A percentile compares a stretch with the other conserved stretches of the same genome.
Evolutionary conservation across 1,140 invertebrate genomes (phyloP).

Genomic region (Cryptotermes secundus): DNA sequence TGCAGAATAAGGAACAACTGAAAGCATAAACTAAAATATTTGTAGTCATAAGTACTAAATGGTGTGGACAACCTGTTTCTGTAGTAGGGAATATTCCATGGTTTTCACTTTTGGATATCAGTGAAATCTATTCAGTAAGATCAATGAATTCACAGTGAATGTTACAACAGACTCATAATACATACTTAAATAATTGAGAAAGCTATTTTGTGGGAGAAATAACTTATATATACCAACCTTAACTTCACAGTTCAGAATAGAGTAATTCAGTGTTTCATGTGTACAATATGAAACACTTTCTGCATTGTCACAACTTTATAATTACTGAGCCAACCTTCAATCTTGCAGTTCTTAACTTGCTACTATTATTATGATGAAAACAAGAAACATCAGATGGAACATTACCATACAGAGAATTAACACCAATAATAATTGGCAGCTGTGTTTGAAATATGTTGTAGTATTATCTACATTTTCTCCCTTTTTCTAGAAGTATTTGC

Average conservation of each 20-base stretch:
- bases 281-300: background rate
- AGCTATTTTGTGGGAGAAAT: no score
- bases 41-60: no score
- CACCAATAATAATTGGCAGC: background rate
- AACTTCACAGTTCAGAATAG: no score
- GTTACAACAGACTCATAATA: no score
- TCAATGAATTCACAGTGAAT: no score
- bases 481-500: constrained; percentile 3
- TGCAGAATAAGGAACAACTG: background rate
- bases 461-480: background rate
- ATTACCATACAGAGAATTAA: constrained; percentile 22
- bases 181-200: no score
- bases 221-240: no score
- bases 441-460: constrained; percentile 1
- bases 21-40: background rate
- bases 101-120: no score
- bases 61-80: no score
- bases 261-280: background rate
- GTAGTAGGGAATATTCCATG: no score
- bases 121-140: no score
- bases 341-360: background rate
- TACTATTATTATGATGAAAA: background rate
- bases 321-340: background rate
- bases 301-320: constrained; percentile 10
- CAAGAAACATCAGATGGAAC: constrained; percentile 25